phyloP scores from a whole-genome alignment of 2,888 invertebrate species.

The Nowickia ferox region DNA sequence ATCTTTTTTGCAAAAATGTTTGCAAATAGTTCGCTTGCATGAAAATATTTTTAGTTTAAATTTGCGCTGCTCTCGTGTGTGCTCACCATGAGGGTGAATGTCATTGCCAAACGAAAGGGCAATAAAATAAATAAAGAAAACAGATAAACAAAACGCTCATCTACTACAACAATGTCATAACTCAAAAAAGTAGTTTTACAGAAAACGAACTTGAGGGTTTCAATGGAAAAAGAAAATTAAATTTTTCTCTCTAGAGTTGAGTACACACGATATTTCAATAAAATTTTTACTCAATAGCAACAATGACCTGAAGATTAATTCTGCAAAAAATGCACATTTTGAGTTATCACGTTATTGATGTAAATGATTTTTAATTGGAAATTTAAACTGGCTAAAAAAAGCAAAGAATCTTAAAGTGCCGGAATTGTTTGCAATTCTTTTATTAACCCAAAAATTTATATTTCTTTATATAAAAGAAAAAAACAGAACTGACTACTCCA shows the following conservation, averaged over 20 bases:
- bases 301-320: no score
- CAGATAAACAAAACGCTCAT: slow-evolving; percentile 18
- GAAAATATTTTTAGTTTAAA: slow-evolving; percentile 24
- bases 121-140: slow-evolving; percentile 5
- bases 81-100: slow-evolving; percentile 53
- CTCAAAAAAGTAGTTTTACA: no score
- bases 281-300: no score
- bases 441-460: background rate
- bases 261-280: no score
- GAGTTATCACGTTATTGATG: no score
- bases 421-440: background rate
- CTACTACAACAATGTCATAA: background rate
- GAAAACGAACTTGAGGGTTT: no score
- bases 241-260: no score
- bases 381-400: slow-evolving; percentile 3
- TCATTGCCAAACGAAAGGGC: slow-evolving; percentile 51
- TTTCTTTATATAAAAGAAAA: background rate
- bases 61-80: slow-evolving; percentile 9
- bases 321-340: no score
- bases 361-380: slow-evolving; percentile 33
- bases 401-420: background rate
- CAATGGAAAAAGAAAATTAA: no score
- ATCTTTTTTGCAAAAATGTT: background rate
- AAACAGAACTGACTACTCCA: background rate
- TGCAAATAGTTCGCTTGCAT: slow-evolving; percentile 15